Conservation (phyloP, 2,888 invertebrate genomes). For the Loripinus fragilis region DNA sequence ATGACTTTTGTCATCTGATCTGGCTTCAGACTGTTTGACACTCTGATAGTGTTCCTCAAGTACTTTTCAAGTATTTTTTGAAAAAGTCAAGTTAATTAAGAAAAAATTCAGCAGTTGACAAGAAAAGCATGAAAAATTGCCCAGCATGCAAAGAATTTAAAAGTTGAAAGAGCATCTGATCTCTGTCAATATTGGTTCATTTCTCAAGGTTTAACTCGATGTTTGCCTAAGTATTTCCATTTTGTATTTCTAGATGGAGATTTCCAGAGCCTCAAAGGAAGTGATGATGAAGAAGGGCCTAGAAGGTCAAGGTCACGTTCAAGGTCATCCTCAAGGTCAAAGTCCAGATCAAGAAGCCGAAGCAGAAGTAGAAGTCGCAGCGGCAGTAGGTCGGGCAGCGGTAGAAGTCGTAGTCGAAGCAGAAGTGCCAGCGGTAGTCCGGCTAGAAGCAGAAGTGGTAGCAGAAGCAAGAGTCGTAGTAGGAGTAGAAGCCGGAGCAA, state of each 20-base stretch:
- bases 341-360: slow-evolving; percentile 42
- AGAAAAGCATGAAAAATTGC: no score
- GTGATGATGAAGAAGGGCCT: slow-evolving; percentile 65
- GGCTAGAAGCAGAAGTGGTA: slow-evolving; percentile 63
- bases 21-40: no score
- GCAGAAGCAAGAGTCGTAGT: slow-evolving; percentile 53
- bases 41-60: no score
- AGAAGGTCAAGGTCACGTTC: slow-evolving; percentile 57
- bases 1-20: no score
- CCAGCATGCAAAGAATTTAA: no score
- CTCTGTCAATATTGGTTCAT: no score
- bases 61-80: no score
- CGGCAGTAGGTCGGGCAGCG: slow-evolving; percentile 36
- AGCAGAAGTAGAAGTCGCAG: slow-evolving; percentile 62
- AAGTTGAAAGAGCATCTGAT: no score
- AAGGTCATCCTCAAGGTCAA: slow-evolving; percentile 52
- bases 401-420: slow-evolving; percentile 54
- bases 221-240: no score
- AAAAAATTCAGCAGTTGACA: no score
- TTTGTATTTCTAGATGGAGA: slow-evolving; percentile 52
- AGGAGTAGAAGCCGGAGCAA: slow-evolving; percentile 32
- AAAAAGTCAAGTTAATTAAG: no score
- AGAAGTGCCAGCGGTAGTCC: slow-evolving; percentile 59
- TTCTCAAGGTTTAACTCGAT: no score
- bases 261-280: slow-evolving; percentile 64